Evolutionary conservation across 92 coral and sea anemone genomes (phyloP).

Genomic region (Phenganax marumi): DNA sequence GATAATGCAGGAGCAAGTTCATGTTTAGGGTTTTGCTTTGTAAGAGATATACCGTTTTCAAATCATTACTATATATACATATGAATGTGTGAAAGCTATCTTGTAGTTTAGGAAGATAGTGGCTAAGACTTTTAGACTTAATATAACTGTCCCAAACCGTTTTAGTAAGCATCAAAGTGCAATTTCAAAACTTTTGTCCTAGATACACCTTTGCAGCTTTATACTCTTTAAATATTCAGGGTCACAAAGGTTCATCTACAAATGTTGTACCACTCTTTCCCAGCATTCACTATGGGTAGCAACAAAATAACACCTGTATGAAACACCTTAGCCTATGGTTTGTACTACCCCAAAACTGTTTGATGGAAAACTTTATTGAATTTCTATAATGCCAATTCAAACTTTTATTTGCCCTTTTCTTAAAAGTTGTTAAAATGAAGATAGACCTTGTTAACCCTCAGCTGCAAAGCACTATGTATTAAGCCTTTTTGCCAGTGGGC

Average conservation of each 20-base stretch:
- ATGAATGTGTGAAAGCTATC: too few species aligned
- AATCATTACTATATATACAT: too few species aligned
- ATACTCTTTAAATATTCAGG: background rate
- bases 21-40: too few species aligned
- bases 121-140: background rate
- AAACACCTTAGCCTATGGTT: background rate
- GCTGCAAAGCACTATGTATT: too few species aligned
- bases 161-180: background rate
- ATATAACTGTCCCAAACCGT: background rate
- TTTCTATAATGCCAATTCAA: background rate
- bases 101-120: background rate
- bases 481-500: too few species aligned
- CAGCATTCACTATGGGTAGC: background rate
- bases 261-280: background rate
- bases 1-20: too few species aligned
- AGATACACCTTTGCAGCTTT: slow-evolving; percentile 4
- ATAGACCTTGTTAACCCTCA: slow-evolving; percentile 3
- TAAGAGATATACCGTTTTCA: too few species aligned
- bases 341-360: background rate
- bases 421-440: background rate
- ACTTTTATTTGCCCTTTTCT: background rate
- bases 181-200: background rate
- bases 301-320: background rate
- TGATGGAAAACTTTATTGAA: background rate
- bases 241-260: slow-evolving; percentile 18